Conservation (phyloP, 1,140 invertebrate species). For the Asobara japonica region DNA sequence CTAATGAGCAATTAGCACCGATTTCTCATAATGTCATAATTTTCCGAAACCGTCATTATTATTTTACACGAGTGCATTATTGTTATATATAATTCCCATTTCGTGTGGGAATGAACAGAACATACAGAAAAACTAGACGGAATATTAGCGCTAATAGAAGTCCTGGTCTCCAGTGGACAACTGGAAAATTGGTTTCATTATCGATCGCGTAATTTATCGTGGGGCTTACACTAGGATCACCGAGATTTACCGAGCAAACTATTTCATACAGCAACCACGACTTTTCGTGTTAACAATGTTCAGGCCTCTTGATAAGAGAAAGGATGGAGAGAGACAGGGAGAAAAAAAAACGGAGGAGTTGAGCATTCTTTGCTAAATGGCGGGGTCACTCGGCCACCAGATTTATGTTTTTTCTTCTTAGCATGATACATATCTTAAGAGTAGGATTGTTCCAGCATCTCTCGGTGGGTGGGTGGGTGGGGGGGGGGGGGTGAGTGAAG, state of each 20-base stretch:
- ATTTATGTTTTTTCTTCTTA: constrained; percentile 22
- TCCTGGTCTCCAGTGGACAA: constrained; percentile 6
- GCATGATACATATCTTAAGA: constrained; percentile 13
- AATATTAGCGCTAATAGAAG: constrained; percentile 2
- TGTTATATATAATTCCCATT: not conserved
- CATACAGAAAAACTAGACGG: not conserved
- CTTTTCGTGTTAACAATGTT: constrained; percentile 10
- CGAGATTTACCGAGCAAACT: constrained; percentile 23
- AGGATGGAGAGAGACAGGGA: not conserved
- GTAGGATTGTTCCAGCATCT: constrained; percentile 2
- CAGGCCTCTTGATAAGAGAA: not conserved
- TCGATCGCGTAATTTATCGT: constrained; percentile 23
- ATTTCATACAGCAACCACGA: not conserved
- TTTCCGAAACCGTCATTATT: not conserved
- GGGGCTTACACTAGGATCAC: constrained; percentile 12
- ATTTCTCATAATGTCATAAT: not conserved
- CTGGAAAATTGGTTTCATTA: not conserved
- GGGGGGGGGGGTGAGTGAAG: not conserved
- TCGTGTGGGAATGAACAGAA: not conserved
- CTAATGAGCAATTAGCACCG: not conserved
- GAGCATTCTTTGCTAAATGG: not conserved
- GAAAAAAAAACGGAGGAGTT: not conserved
- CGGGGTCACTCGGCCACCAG: constrained; percentile 3
- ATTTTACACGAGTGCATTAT: not conserved
- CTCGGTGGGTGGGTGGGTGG: not conserved